These are phyloP conservation scores for Pocillopora meandrina DNA, from an alignment of 92 coral and sea anemone species.

Conservation along the genomic window DNA sequence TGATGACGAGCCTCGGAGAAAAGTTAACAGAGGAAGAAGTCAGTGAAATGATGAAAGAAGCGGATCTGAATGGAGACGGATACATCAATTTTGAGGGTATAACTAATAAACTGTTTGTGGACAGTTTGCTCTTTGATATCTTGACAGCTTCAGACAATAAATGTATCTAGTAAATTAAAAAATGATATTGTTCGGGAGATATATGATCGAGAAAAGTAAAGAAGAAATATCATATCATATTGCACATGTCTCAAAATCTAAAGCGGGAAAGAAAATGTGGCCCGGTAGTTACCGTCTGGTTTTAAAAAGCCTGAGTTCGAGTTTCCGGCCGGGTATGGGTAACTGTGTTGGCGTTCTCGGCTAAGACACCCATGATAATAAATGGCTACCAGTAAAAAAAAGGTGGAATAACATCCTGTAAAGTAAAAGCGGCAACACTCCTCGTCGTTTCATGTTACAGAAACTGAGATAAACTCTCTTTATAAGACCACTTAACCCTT, in stretches of 20 bases:
- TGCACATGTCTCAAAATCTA: too few species aligned
- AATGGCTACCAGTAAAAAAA: too few species aligned
- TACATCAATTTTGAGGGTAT: constrained; percentile 91
- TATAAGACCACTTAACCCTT: too few species aligned
- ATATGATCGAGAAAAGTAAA: not conserved
- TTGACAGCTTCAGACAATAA: not conserved
- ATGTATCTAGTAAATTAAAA: not conserved
- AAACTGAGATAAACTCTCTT: too few species aligned
- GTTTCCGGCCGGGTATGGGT: not conserved
- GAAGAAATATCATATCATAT: too few species aligned
- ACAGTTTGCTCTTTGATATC: not conserved
- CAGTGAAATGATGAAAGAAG: constrained; percentile 92
- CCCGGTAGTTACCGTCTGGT: too few species aligned
- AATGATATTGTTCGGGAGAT: not conserved
- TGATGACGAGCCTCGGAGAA: constrained; percentile 95
- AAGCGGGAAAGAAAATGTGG: too few species aligned
- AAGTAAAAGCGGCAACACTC: not conserved
- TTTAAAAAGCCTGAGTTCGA: not conserved
- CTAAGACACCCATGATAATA: too few species aligned
- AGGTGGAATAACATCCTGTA: not conserved
- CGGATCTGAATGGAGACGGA: constrained; percentile 95
- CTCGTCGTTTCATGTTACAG: not conserved
- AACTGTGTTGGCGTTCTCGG: too few species aligned
- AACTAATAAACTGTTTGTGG: not conserved
- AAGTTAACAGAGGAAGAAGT: constrained; percentile 88